A percentile compares a stretch with the other conserved stretches of the same genome.
These are phyloP conservation scores for Idaea aversata DNA, from an alignment of 2,888 invertebrate species.

Conservation along the genomic window DNA sequence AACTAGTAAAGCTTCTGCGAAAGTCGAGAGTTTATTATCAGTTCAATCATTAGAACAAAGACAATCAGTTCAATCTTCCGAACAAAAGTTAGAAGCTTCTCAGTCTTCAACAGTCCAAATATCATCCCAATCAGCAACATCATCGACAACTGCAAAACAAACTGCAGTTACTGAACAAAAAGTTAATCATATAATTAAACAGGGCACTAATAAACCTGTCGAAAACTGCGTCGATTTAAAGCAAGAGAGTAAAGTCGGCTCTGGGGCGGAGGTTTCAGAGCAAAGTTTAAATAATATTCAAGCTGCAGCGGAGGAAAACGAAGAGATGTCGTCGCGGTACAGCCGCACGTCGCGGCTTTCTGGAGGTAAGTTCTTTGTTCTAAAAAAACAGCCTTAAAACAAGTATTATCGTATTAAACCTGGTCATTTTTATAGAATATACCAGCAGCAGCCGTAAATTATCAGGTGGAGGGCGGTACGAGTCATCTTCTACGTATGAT, in stretches of 20 bases:
- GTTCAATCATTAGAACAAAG: constrained; percentile 26
- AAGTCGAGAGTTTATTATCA: constrained; percentile 36
- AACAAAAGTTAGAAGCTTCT: constrained; percentile 28
- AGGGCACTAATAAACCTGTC: constrained; percentile 29
- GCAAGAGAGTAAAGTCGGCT: constrained; percentile 31
- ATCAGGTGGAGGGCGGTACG: constrained; percentile 63
- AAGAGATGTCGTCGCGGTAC: constrained; percentile 81
- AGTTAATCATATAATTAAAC: constrained; percentile 21
- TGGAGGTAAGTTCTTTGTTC: constrained; percentile 70
- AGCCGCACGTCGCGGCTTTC: constrained; percentile 82
- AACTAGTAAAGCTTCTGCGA: constrained; percentile 39
- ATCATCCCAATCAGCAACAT: constrained; percentile 16
- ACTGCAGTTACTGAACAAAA: constrained; percentile 20
- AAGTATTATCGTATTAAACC: background rate
- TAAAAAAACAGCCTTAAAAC: background rate
- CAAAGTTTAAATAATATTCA: constrained; percentile 49
- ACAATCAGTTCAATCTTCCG: constrained; percentile 29
- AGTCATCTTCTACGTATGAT: constrained; percentile 59
- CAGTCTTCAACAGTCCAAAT: constrained; percentile 15
- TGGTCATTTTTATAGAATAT: constrained; percentile 50
- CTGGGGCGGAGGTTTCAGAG: constrained; percentile 36
- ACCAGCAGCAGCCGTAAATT: constrained; percentile 65
- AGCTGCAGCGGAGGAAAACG: constrained; percentile 63
- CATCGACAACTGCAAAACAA: constrained; percentile 18
- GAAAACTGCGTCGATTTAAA: constrained; percentile 30